Percentiles rank a stretch among this genome's conserved stretches.
These are phyloP conservation scores for Machaerirhynchus nigripectus DNA, from an alignment of 2,113 vertebrate genomes.

Conservation along the genomic window DNA sequence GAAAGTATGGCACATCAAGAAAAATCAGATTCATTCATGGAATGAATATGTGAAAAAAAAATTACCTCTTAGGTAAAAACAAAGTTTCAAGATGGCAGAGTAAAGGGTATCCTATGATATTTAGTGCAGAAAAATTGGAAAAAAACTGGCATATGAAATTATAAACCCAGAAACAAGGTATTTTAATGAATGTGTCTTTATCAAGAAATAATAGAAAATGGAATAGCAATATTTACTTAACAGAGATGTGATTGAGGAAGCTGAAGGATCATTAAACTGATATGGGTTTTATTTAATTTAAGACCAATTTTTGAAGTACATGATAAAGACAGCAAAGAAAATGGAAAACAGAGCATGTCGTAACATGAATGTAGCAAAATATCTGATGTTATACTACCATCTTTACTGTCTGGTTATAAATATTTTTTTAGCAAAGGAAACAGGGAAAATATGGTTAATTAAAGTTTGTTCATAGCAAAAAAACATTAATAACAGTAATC, in stretches of 20 bases:
- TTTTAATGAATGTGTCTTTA: not conserved
- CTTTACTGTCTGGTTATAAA: not conserved
- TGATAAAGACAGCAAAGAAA: not conserved
- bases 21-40: not conserved
- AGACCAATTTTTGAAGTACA: not conserved
- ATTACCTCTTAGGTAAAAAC: not conserved
- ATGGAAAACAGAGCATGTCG: not conserved
- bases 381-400: not conserved
- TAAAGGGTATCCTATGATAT: not conserved
- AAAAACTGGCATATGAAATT: not conserved
- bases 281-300: not conserved
- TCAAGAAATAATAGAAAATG: not conserved
- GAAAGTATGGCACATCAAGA: not conserved
- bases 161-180: not conserved
- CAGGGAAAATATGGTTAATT: not conserved
- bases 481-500: not conserved
- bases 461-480: not conserved
- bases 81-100: not conserved
- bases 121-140: not conserved
- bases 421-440: not conserved
- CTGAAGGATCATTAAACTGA: not conserved
- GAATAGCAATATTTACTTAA: not conserved
- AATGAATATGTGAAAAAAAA: not conserved
- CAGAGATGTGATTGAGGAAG: not conserved
- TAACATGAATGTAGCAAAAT: not conserved